Conservation (phyloP, 1,140 invertebrate genomes). For the Bombyx mori region DNA sequence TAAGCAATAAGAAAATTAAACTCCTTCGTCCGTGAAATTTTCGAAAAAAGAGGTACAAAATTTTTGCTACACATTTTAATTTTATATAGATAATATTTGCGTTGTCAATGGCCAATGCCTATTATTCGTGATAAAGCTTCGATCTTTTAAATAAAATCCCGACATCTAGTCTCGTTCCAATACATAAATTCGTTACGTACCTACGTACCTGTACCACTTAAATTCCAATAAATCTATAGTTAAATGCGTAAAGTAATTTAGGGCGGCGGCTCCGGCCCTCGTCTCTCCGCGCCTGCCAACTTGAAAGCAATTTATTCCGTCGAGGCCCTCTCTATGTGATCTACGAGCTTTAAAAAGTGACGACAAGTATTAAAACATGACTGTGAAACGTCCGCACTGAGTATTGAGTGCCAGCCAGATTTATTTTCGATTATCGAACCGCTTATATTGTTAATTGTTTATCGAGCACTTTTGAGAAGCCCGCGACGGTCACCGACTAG, state of each 20-base stretch:
- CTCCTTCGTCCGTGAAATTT: no score
- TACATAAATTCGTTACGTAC: no score
- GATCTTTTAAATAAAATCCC: no score
- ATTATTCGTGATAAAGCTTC: no score
- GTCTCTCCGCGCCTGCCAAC: constrained; percentile 43
- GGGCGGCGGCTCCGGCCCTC: constrained; percentile 25
- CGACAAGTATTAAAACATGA: constrained; percentile 36
- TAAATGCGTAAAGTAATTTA: constrained; percentile 28
- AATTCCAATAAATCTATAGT: constrained; percentile 39
- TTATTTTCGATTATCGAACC: constrained; percentile 22
- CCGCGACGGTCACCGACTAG: no score
- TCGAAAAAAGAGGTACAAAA: no score
- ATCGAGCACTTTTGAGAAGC: no score
- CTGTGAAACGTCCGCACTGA: constrained; percentile 13
- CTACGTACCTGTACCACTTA: constrained; percentile 29
- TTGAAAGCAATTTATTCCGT: constrained; percentile 52
- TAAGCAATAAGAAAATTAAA: no score
- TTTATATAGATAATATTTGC: no score
- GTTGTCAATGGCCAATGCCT: no score
- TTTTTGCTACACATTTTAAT: no score
- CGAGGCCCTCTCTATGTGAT: constrained; percentile 41
- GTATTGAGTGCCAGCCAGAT: constrained; percentile 19
- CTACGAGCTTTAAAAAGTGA: constrained; percentile 44
- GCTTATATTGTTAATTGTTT: constrained; percentile 8
- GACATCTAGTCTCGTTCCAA: no score